A percentile compares a stretch with the other conserved stretches of the same genome.
phyloP scores from a whole-genome alignment of 1,140 invertebrate genomes.

The Brachionus sp. region DNA sequence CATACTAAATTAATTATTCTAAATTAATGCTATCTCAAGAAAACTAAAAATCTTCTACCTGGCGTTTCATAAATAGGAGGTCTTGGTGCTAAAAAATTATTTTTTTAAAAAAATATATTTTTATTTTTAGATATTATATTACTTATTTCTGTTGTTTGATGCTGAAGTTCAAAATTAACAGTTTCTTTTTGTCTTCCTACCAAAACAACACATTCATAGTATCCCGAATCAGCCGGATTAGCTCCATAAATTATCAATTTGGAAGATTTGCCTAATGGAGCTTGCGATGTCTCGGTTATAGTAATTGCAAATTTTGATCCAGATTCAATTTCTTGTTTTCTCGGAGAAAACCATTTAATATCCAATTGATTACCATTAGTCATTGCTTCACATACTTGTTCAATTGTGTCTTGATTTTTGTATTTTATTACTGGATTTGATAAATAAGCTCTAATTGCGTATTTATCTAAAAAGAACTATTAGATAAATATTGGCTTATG shows the following conservation, averaged over 20 bases:
- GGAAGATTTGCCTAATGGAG: conserved; percentile 9
- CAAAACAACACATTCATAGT: conserved; percentile 14
- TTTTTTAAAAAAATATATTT: background rate
- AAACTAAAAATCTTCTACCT: background rate
- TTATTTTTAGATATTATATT: background rate
- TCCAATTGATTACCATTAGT: background rate
- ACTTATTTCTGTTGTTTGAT: background rate
- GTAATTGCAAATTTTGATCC: background rate
- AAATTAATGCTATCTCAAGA: background rate
- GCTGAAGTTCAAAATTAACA: background rate
- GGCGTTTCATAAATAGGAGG: conserved; percentile 6
- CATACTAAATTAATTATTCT: conserved; percentile 39
- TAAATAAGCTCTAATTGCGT: conserved; percentile 13
- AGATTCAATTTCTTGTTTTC: conserved; percentile 8
- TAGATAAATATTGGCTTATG: background rate
- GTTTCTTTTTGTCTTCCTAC: conserved; percentile 13
- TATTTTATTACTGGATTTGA: background rate
- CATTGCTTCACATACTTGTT: conserved; percentile 19
- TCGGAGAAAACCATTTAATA: background rate
- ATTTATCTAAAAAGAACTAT: background rate
- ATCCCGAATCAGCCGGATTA: background rate
- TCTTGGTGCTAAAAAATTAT: background rate
- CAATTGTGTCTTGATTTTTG: background rate
- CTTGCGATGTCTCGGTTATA: background rate
- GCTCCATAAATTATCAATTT: background rate